Evolutionary conservation across 1,140 invertebrate species (phyloP).

Genomic region (Chrysoperla carnea): DNA sequence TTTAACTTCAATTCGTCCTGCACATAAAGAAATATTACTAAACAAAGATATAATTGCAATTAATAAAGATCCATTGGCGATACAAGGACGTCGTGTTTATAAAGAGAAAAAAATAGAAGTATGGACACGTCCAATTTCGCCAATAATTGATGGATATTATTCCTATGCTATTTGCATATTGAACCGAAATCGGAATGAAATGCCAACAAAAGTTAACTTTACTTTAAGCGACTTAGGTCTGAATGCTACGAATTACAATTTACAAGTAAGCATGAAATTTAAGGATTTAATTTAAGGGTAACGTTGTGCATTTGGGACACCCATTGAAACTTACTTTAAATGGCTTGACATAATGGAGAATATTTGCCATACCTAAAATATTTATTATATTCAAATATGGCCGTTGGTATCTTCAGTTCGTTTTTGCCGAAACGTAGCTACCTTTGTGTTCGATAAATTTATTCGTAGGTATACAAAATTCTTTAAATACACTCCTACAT

Average conservation of each 20-base stretch:
- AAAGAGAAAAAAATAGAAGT: constrained; percentile 28
- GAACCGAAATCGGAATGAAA: constrained; percentile 36
- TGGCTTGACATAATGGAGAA: too few relatives aligned
- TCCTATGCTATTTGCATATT: constrained; percentile 35
- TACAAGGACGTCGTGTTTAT: constrained; percentile 34
- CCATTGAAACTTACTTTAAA: too few relatives aligned
- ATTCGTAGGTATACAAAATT: too few relatives aligned
- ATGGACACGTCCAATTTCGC: constrained; percentile 26
- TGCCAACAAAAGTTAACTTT: constrained; percentile 32
- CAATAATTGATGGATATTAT: constrained; percentile 18
- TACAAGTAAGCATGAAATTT: too few relatives aligned
- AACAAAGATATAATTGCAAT: constrained; percentile 62
- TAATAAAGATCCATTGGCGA: constrained; percentile 70
- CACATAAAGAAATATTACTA: constrained; percentile 56
- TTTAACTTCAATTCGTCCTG: constrained; percentile 47
- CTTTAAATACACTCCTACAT: too few relatives aligned
- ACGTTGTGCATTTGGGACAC: too few relatives aligned
- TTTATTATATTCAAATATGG: too few relatives aligned
- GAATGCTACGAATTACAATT: constrained; percentile 9
- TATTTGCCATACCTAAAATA: too few relatives aligned
- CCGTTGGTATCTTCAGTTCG: too few relatives aligned
- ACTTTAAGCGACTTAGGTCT: constrained; percentile 30
- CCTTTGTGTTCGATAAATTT: too few relatives aligned
- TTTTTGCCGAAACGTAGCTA: too few relatives aligned
- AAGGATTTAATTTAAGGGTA: too few relatives aligned